Base-by-base conservation (phyloP, 2,797 vertebrate species). In the Chaetophractus vellerosus region DNA sequence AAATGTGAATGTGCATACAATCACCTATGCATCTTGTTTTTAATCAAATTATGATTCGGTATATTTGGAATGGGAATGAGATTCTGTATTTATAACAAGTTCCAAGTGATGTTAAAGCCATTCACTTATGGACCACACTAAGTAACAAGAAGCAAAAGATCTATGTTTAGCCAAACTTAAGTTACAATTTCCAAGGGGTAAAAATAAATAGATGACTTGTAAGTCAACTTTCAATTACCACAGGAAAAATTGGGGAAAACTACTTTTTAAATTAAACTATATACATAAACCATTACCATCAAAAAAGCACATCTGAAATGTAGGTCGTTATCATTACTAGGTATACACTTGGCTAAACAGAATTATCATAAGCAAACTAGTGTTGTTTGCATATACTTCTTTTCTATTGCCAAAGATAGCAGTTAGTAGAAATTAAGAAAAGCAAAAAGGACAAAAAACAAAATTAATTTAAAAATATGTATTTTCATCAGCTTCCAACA, bases 371-470 rank as follows among this genome's bases (percentile, higher is more conserved):
- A 64, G 71, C 52, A 91, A 85, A 82, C 33, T 75, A 41, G 87
- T 74, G 93, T 90, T 59, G 78, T 63, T 90, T 72, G 88, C 71
- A 93, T 45, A 80, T 0, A 66, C 41, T 75, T 79, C n/a, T 88
- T 87, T 79, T 93, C 59, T 71, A 63, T 68, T 18, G 93, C 33
- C 81, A 85, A 83, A 95, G 59, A 92, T 0, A 84, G 28, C 12
- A 90, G 33, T 83, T n/a, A 95, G 86, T 26, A 88, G 75, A 89
- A 95, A 94, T 55, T 69, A 81, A 91, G 10, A 82, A 71, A 79
- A 72, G 63, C 69, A 78, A 84, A 50, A 64, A 45, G 28, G 82
- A 83, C 26, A 72, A 83, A 91, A 59, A 61, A 88, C 21, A 92
- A 97, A 88, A 92, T 9, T 81, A 93, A 90, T 36, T 66, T 88